Percentiles rank a stretch among this genome's conserved stretches.
Evolutionary conservation across 2,113 vertebrate genomes (phyloP).

Genomic region (Perccottus glenii): DNA sequence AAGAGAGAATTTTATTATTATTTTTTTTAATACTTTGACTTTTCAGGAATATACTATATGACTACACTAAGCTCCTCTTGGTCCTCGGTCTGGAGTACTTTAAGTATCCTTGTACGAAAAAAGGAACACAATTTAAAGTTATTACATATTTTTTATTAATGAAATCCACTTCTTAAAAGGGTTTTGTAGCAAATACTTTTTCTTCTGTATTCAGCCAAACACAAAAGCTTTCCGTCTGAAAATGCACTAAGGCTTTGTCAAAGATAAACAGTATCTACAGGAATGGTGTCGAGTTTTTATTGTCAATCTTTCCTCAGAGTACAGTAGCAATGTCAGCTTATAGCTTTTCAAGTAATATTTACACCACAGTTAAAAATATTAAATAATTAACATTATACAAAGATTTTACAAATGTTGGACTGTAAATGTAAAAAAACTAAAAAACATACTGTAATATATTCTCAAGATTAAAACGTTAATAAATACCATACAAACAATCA

Average conservation of each 20-base stretch:
- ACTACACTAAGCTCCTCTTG: too few species aligned
- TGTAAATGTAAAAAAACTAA: too few species aligned
- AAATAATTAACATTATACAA: slow-evolving; percentile 55
- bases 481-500: too few species aligned
- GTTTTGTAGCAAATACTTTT: slow-evolving; percentile 93
- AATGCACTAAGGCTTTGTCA: slow-evolving; percentile 96
- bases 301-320: slow-evolving; percentile 78
- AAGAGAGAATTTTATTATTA: too few species aligned
- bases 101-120: background rate
- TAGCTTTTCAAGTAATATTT: slow-evolving; percentile 49
- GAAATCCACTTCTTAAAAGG: slow-evolving; percentile 86
- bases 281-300: slow-evolving; percentile 90
- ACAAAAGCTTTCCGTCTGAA: slow-evolving; percentile 92
- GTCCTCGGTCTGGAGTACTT: too few species aligned
- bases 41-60: too few species aligned
- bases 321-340: slow-evolving; percentile 63
- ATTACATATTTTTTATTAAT: slow-evolving; percentile 91
- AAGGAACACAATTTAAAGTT: slow-evolving; percentile 61
- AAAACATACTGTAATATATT: too few species aligned
- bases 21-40: too few species aligned
- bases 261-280: slow-evolving; percentile 96
- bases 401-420: slow-evolving; percentile 9
- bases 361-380: slow-evolving; percentile 66
- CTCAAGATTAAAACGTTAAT: too few species aligned
- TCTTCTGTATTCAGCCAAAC: slow-evolving; percentile 84